A percentile compares a stretch with the other conserved stretches of the same genome.
phyloP scores from a whole-genome alignment of 1,140 invertebrate species.

The Drosophila ironensis region DNA sequence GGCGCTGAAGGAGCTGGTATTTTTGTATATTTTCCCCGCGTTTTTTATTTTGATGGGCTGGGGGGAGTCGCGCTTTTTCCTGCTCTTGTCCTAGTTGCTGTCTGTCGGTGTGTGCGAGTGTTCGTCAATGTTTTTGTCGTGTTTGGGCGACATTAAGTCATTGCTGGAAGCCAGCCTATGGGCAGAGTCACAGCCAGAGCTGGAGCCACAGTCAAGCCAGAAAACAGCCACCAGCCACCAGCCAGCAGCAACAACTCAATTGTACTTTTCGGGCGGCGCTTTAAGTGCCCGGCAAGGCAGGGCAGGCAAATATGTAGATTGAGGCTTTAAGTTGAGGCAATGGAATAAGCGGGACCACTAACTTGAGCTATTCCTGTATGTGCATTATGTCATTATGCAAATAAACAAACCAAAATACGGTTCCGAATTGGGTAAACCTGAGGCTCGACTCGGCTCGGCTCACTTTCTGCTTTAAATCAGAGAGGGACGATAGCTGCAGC shows the following conservation, averaged over 20 bases:
- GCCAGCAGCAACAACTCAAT: slow-evolving; percentile 47
- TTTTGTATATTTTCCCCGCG: neutral
- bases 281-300: slow-evolving; percentile 37
- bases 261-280: slow-evolving; percentile 20
- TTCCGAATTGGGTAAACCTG: no score
- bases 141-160: slow-evolving; percentile 75
- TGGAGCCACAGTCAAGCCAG: no score
- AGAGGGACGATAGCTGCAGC: neutral
- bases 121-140: slow-evolving; percentile 57
- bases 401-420: no score
- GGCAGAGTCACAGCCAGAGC: no score
- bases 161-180: slow-evolving; percentile 27
- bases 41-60: slow-evolving; percentile 14
- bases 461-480: neutral
- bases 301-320: slow-evolving; percentile 25
- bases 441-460: no score
- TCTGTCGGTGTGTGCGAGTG: slow-evolving; percentile 19
- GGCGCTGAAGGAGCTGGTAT: slow-evolving; percentile 52
- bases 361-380: no score
- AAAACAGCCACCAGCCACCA: no score
- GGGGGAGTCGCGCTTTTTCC: slow-evolving; percentile 19
- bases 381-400: no score
- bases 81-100: slow-evolving; percentile 44
- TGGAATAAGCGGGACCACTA: neutral
- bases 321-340: neutral